Base-by-base conservation (phyloP, 1,140 invertebrate genomes). In the Achroia grisella region DNA sequence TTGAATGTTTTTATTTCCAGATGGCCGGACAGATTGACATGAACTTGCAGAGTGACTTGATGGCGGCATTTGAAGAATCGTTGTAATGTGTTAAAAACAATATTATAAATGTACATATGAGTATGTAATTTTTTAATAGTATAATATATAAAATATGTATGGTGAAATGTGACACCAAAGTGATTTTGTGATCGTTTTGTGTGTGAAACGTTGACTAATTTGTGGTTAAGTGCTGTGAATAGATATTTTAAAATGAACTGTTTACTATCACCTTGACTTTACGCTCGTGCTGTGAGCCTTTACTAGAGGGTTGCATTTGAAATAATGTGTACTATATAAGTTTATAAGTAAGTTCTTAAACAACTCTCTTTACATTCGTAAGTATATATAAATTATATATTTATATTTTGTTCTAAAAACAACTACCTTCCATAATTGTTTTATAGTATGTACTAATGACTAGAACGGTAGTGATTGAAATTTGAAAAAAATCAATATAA, bases 11-110 rank as follows among this genome's bases (percentile, higher is more conserved):
- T 44, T 52, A 51, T 0, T 91, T 92, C 41, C 90, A 98, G 96
- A 92, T 96, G 93, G 95, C 95, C 42, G 93, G 95, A 43, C 94
- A 95, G 87, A 98, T 98, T 71, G 97, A 98, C 82, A 97, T 98
- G 96, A 98, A 98, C 87, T 92, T 95, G 90, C 97, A 98, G 87
- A 98, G 96, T 88, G 96, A 98, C 89, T 89, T 98, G 73, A 97
- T 98, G 95, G 95, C 96, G 70, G 95, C 94, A 45, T 98, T 98
- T 86, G 97, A 98, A 88, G 95, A 97, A 88, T 95, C 94, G 33
- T 91, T 96, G 89, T 95, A 94, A 70, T 61, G 58, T 61, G 62
- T 48, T 62, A 39, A 44, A 46, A 64, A 74, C 56, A 47, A 57
- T 68, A 64, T 53, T 51, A 56, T 55, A 67, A 62, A 68, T 80